A percentile compares a stretch with the other conserved stretches of the same genome.
Evolutionary conservation across 2,797 vertebrate species (phyloP).

Genomic region (Lithobates pipiens): DNA sequence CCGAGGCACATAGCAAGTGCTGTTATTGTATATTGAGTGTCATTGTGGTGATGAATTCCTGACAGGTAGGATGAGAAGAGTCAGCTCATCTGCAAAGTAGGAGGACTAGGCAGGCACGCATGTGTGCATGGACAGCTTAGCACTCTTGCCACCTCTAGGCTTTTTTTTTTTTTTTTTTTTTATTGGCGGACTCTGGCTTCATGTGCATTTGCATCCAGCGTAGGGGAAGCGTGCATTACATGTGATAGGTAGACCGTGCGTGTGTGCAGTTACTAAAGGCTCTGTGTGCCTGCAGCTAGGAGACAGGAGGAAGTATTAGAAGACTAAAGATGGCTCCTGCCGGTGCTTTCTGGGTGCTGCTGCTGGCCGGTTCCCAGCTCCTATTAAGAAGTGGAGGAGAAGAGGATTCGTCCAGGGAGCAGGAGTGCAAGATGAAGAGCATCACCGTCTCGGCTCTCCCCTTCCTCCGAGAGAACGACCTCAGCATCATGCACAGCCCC

Average conservation of each 20-base stretch:
- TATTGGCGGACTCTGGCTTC: not conserved
- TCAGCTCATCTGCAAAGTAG: conserved; percentile 36
- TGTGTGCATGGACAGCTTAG: conserved; percentile 1
- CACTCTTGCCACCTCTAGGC: conserved; percentile 21
- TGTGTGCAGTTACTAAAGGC: conserved; percentile 38
- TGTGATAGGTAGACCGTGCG: conserved; percentile 31
- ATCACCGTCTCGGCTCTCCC: conserved; percentile 97
- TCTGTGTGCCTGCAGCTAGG: conserved; percentile 52
- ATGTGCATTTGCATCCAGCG: not conserved
- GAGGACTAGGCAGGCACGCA: conserved; percentile 2
- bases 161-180: not conserved
- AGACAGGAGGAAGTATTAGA: conserved; percentile 49
- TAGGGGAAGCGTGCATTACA: not conserved
- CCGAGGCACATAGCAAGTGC: not conserved
- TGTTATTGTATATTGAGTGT: conserved; percentile 4
- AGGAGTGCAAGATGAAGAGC: conserved; percentile 96
- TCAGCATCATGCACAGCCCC: conserved; percentile 98
- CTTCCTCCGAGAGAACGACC: conserved; percentile 95
- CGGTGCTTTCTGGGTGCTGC: conserved; percentile 70
- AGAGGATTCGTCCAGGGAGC: conserved; percentile 87
- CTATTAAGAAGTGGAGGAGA: conserved; percentile 72
- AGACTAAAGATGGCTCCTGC: conserved; percentile 79
- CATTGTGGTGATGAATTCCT: not conserved
- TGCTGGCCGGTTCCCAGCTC: conserved; percentile 71
- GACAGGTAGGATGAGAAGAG: conserved; percentile 22